Evolutionary conservation across 2,888 invertebrate genomes (phyloP), one percentile per base, ranked within the genome.

Genomic region (Amphimallon solstitiale): DNA sequence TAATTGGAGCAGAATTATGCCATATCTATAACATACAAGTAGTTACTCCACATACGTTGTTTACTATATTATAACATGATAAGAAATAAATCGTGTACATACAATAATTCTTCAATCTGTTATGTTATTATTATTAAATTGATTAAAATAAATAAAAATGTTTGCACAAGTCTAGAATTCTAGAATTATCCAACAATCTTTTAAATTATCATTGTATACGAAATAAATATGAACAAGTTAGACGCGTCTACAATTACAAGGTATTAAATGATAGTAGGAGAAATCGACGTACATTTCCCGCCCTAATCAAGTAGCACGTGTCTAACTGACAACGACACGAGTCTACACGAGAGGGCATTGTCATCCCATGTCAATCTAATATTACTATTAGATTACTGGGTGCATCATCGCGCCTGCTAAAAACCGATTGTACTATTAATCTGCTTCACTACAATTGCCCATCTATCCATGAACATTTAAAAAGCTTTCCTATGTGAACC

Each of bases 351-450:
- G 74, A 71, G 71, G 70, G 62, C 69, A 75, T 75, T 74, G 73
- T 75, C 74, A 73, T 73, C 71, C 72, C 68, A 71, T 74, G 75
- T 74, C 73, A 73, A 74, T 74, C 73, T 73, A 79, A 80, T 79
- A 78, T 78, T 77, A 76, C 78, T 75, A 79, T 79, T 79, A 78
- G 79, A 79, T 79, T 79, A 77, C 63, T 19, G 68, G 54, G 65
- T 59, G 72, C 72, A 73, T 74, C 73, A 73, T 73, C 72, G 63
- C 73, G 71, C 71, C 71, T 73, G 72, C 68, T 71, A 71, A 68
- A 71, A 72, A 71, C 71, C 72, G 72, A 71, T 72, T 73, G 72
- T 66, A 71, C 59, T 70, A 65, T 71, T 70, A 72, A 72, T 70
- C 70, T 65, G 38, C 49, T 67, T 62, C 59, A 66, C 63, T 62